Percentiles rank a stretch among this genome's conserved stretches.
Evolutionary conservation across 1,140 invertebrate species (phyloP).

Genomic region (Neotoxoptera formosana): DNA sequence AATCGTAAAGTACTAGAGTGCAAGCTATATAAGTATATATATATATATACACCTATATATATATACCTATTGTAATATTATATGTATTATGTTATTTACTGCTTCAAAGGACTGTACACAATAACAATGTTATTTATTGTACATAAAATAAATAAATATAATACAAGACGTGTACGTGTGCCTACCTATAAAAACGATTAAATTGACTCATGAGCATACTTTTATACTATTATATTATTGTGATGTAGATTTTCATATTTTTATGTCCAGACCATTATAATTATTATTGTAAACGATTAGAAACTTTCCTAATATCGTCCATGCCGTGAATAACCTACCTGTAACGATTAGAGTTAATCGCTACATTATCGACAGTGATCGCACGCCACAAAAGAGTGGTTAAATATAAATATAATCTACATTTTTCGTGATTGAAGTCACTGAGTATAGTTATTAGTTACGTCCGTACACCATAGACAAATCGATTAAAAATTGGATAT

Average conservation of each 20-base stretch:
- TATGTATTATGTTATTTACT: background rate
- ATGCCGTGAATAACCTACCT: background rate
- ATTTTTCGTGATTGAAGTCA: background rate
- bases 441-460: background rate
- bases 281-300: background rate
- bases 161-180: background rate
- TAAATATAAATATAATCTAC: background rate
- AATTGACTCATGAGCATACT: background rate
- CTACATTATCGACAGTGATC: background rate
- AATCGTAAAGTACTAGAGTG: background rate
- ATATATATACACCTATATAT: too few relatives aligned
- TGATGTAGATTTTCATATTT: background rate
- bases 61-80: background rate
- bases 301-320: background rate
- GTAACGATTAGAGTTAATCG: background rate
- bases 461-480: too few relatives aligned
- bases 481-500: background rate
- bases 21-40: background rate
- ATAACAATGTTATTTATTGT: background rate
- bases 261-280: background rate
- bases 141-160: background rate
- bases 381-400: background rate
- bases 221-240: background rate
- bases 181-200: background rate
- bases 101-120: background rate